These are phyloP conservation scores for Mamestra configurata DNA, from an alignment of 1,140 invertebrate genomes.

Conservation along the genomic window DNA sequence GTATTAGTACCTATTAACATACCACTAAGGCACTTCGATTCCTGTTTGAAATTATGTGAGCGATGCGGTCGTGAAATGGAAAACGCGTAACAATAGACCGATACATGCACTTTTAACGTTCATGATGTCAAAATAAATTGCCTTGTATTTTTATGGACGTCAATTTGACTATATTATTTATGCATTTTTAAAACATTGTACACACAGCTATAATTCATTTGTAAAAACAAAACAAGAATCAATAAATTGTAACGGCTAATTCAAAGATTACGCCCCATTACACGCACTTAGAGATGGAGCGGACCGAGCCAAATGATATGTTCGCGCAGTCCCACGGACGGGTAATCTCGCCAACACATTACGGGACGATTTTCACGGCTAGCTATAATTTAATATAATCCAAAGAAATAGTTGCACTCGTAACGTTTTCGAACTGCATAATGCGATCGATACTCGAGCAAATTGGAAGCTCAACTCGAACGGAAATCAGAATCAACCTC, in stretches of 20 bases:
- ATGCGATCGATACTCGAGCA: constrained; percentile 61
- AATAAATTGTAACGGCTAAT: constrained; percentile 81
- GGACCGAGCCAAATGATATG: constrained; percentile 82
- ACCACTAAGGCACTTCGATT: background rate
- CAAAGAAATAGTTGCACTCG: constrained; percentile 86
- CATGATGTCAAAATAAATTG: constrained; percentile 42
- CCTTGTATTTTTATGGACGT: constrained; percentile 14
- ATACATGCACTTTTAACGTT: constrained; percentile 21
- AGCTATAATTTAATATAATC: constrained; percentile 87
- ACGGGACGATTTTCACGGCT: constrained; percentile 86
- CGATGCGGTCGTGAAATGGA: constrained; percentile 14
- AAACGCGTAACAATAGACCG: background rate
- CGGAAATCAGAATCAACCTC: constrained; percentile 33
- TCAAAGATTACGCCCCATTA: constrained; percentile 81
- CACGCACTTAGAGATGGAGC: constrained; percentile 72
- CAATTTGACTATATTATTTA: constrained; percentile 11
- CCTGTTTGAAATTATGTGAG: constrained; percentile 20
- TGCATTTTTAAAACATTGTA: constrained; percentile 22
- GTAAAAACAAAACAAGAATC: constrained; percentile 74
- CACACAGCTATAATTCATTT: constrained; percentile 60
- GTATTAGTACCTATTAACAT: no score
- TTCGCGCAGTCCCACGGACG: constrained; percentile 79
- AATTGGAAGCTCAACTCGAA: constrained; percentile 47
- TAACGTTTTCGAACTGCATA: constrained; percentile 60
- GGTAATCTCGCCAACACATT: constrained; percentile 84